Base-by-base conservation (phyloP, 1,140 invertebrate species). In the Scaptomyza hsui region DNA sequence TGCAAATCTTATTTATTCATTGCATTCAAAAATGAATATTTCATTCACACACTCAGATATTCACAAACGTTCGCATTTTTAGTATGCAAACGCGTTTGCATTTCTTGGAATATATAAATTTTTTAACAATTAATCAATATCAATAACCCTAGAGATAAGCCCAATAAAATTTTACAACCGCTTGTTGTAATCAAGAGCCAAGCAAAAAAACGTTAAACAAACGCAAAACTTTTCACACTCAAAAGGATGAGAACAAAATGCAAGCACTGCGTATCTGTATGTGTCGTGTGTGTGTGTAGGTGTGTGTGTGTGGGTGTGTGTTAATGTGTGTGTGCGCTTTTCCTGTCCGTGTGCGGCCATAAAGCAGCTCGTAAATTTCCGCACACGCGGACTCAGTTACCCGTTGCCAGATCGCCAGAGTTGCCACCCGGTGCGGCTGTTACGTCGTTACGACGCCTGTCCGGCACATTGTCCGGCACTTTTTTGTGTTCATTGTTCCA, bases 291-390 rank as follows among this genome's bases (percentile, higher is more conserved):
- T 42, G 60, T 52, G 32, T 12, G 4, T 3, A 26, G 35, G 10
- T 41, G 37, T 74, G 13, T 32, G n/a, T 48, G 13, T 45, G 29
- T 37, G 47, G 42, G 45, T 48, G 12, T 39, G 53, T 4, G 59
- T 26, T 55, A 18, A 57, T 59, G 57, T 45, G 51, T 7, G 52
- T 72, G 61, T 61, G 52, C 62, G 51, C 32, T 61, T 59, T 75
- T 65, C 62, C 56, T 72, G 69, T 72, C 73, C 70, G 39, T 72
- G 73, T 60, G 70, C 53, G 61, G 57, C 70, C 70, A 85, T 85
- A 85, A 85, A 85, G 73, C 80, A 80, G 69, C 76, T 85, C 76
- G 81, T 86, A 85, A 85, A 85, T 80, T 80, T 86, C 67, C 32
- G 65, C 49, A 51, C 75, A 75, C 52, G 39, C 51, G 44, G 41